These are phyloP conservation scores for Himalopsyche tibetana DNA, from an alignment of 2,888 invertebrate species.

Conservation along the genomic window DNA sequence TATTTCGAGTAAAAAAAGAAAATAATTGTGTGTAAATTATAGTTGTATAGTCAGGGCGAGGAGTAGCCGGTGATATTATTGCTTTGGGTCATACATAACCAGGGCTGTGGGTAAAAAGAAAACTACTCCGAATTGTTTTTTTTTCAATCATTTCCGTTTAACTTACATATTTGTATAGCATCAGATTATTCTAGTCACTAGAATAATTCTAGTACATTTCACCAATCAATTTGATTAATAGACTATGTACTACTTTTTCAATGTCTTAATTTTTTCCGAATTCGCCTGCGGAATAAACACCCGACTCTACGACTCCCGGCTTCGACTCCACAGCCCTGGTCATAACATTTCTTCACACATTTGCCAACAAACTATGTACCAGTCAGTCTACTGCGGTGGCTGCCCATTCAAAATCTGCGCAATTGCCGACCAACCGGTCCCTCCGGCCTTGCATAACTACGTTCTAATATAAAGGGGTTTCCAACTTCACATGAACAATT, in stretches of 20 bases:
- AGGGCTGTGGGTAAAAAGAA: neutral
- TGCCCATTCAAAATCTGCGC: constrained; percentile 43
- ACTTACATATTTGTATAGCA: too few species aligned
- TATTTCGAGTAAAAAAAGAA: neutral
- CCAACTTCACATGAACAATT: neutral
- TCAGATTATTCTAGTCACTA: too few species aligned
- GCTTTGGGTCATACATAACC: neutral
- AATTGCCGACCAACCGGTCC: constrained; percentile 31
- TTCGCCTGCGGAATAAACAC: too few species aligned
- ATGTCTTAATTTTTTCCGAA: too few species aligned
- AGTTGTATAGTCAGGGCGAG: neutral
- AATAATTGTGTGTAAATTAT: constrained; percentile 36
- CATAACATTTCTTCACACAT: constrained; percentile 15
- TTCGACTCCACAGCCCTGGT: too few species aligned
- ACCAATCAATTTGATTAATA: too few species aligned
- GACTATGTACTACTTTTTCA: too few species aligned
- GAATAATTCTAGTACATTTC: too few species aligned
- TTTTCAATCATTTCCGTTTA: too few species aligned
- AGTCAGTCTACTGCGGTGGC: constrained; percentile 32
- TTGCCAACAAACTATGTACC: constrained; percentile 25
- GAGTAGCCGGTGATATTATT: neutral
- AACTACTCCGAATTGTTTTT: too few species aligned
- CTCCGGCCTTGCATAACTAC: constrained; percentile 42
- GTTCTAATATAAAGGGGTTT: constrained; percentile 10
- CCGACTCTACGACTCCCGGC: too few species aligned